These are phyloP conservation scores for Orthosia gracilis DNA, from an alignment of 2,888 invertebrate species.

Conservation along the genomic window DNA sequence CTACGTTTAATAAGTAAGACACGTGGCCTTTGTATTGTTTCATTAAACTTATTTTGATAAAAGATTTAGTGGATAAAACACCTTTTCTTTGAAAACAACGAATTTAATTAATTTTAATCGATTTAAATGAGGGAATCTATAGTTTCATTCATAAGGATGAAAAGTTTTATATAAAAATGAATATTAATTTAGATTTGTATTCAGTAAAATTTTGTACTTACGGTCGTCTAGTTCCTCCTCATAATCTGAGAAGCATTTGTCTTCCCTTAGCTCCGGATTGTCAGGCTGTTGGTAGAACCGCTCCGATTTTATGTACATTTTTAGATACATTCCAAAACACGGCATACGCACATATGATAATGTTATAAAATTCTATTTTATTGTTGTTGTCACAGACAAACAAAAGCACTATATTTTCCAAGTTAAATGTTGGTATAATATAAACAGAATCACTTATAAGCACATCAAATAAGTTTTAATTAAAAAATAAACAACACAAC, in stretches of 20 bases:
- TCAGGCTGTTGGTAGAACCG: constrained; percentile 86
- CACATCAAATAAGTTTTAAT: constrained; percentile 18
- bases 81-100: too few relatives aligned
- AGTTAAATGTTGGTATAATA: constrained; percentile 12
- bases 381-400: constrained; percentile 33
- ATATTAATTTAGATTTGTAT: background rate
- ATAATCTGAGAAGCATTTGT: constrained; percentile 84
- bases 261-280: constrained; percentile 82
- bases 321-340: constrained; percentile 83
- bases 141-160: too few relatives aligned
- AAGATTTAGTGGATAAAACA: too few relatives aligned
- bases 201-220: constrained; percentile 71
- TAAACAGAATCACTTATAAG: constrained; percentile 30
- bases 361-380: background rate
- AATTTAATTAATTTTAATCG: too few relatives aligned
- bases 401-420: constrained; percentile 33
- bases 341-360: constrained; percentile 47
- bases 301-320: constrained; percentile 89
- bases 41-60: background rate
- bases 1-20: too few relatives aligned
- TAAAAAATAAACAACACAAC: constrained; percentile 32
- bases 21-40: too few relatives aligned
- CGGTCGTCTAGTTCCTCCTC: constrained; percentile 87
- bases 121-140: too few relatives aligned
- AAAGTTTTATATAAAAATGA: background rate